Conservation (phyloP, 2,797 vertebrate genomes). For the Octomys mimax region DNA sequence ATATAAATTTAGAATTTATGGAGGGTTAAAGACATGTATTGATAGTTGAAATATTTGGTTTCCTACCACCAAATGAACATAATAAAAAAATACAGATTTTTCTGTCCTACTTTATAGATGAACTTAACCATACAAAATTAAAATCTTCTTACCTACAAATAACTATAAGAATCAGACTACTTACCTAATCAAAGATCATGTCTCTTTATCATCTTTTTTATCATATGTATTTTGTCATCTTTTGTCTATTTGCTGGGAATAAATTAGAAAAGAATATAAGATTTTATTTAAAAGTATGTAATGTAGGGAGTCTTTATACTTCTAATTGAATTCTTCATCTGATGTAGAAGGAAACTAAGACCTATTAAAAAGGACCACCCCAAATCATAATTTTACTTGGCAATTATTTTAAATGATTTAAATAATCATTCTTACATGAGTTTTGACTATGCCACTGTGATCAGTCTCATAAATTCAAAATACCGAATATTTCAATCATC, state of each 20-base stretch:
- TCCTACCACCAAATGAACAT: conserved; percentile 17
- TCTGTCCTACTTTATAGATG: not conserved
- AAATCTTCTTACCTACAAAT: not conserved
- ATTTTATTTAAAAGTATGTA: conserved; percentile 4
- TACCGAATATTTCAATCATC: not conserved
- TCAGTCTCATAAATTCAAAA: not conserved
- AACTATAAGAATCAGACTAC: not conserved
- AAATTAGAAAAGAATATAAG: not conserved
- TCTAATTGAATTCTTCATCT: not conserved
- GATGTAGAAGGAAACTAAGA: conserved; percentile 14
- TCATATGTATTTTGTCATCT: not conserved
- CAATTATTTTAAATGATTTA: not conserved
- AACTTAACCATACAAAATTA: not conserved
- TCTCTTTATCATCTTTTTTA: too few species aligned
- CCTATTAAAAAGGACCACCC: not conserved
- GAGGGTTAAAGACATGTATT: not conserved
- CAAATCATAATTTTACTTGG: not conserved
- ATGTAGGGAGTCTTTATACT: not conserved
- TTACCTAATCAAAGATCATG: not conserved
- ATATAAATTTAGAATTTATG: not conserved
- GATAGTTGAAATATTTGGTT: not conserved
- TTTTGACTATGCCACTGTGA: not conserved
- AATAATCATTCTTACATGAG: not conserved
- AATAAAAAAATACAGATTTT: not conserved
- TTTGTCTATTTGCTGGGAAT: not conserved